These are phyloP conservation scores for Chinchilla lanigera DNA, from an alignment of 2,113 vertebrate genomes.

Conservation along the genomic window DNA sequence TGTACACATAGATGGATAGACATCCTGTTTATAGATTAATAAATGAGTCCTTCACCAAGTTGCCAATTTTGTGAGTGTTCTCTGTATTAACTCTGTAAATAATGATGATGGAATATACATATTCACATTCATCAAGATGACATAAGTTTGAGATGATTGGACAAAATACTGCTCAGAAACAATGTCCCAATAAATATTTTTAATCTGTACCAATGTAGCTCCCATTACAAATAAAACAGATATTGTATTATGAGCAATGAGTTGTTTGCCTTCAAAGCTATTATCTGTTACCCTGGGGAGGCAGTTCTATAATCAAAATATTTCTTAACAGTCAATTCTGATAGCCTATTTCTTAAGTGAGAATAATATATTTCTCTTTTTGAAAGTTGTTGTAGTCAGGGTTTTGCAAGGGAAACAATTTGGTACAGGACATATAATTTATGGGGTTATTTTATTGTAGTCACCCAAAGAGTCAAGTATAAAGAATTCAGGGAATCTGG, in stretches of 20 bases:
- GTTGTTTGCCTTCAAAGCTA: slow-evolving; percentile 21
- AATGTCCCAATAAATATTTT: slow-evolving; percentile 73
- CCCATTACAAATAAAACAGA: slow-evolving; percentile 62
- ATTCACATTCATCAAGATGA: slow-evolving; percentile 62
- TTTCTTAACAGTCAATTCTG: slow-evolving; percentile 38
- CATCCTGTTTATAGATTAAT: slow-evolving; percentile 78
- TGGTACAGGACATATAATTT: too few species aligned
- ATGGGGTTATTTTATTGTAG: too few species aligned
- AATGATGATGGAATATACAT: slow-evolving; percentile 56
- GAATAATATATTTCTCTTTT: not conserved
- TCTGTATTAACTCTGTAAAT: slow-evolving; percentile 42
- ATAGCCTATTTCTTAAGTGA: slow-evolving; percentile 22
- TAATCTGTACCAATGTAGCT: slow-evolving; percentile 55
- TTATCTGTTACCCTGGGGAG: slow-evolving; percentile 37
- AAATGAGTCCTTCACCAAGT: slow-evolving; percentile 72
- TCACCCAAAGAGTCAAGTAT: too few species aligned
- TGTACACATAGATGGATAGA: slow-evolving; percentile 65
- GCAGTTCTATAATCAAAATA: slow-evolving; percentile 56
- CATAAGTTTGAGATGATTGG: slow-evolving; percentile 53
- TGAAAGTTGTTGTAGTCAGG: not conserved
- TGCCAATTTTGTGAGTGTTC: slow-evolving; percentile 67
- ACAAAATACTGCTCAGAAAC: slow-evolving; percentile 56
- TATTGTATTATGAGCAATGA: not conserved
- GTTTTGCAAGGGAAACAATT: too few species aligned
- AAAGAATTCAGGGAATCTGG: too few species aligned